These are phyloP conservation scores for Myotis daubentonii DNA, from an alignment of 2,797 vertebrate species.

Conservation along the genomic window DNA sequence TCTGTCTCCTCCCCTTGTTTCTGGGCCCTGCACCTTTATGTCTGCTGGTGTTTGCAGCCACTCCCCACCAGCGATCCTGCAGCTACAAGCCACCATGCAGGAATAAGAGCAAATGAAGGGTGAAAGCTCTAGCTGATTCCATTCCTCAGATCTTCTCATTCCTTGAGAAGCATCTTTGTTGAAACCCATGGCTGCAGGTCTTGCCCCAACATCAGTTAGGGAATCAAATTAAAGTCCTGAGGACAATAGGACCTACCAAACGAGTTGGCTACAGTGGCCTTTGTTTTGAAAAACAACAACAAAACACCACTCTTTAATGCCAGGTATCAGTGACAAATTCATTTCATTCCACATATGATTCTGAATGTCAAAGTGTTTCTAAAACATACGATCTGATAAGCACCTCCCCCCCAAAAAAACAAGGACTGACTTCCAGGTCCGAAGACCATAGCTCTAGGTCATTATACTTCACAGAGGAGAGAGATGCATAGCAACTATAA, in stretches of 20 bases:
- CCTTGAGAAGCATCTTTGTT: slow-evolving; percentile 56
- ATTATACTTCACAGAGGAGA: neutral
- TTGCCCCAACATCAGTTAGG: slow-evolving; percentile 34
- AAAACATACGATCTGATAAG: neutral
- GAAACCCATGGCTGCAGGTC: slow-evolving; percentile 48
- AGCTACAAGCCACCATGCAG: slow-evolving; percentile 44
- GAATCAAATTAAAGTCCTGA: slow-evolving; percentile 43
- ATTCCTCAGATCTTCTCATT: slow-evolving; percentile 58
- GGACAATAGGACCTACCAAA: neutral
- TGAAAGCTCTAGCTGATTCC: slow-evolving; percentile 47
- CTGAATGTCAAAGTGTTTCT: slow-evolving; percentile 33
- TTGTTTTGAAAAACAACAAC: slow-evolving; percentile 63
- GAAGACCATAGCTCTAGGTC: neutral
- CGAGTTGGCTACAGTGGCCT: slow-evolving; percentile 1
- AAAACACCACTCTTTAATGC: slow-evolving; percentile 50
- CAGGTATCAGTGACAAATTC: neutral
- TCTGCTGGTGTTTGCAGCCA: neutral
- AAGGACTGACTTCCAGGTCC: neutral
- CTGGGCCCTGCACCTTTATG: slow-evolving; percentile 2
- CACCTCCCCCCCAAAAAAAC: neutral
- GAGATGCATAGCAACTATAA: neutral
- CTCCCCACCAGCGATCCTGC: neutral
- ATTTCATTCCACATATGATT: slow-evolving; percentile 19
- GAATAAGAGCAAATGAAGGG: slow-evolving; percentile 22
- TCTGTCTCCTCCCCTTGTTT: neutral